Evolutionary conservation across 1,140 invertebrate species (phyloP).

Genomic region (Coelopa frigida): DNA sequence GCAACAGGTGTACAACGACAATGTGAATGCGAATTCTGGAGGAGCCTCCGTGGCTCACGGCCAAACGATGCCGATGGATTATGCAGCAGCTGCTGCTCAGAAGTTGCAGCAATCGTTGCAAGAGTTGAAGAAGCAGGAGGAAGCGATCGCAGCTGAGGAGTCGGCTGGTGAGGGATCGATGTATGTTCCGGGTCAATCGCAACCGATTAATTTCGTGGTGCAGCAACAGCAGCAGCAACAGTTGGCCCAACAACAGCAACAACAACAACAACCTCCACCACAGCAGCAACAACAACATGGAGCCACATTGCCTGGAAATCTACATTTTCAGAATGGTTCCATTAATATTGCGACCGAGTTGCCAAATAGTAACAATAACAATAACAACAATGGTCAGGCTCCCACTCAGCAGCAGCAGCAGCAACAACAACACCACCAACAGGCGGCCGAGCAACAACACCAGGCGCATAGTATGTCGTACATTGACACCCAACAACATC

Average conservation of each 20-base stretch:
- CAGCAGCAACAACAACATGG: constrained; percentile 45
- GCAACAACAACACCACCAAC: constrained; percentile 15
- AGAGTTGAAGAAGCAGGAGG: constrained; percentile 35
- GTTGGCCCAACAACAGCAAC: too few species aligned
- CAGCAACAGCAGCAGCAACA: constrained; percentile 10
- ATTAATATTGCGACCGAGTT: constrained; percentile 10
- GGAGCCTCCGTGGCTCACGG: constrained; percentile 19
- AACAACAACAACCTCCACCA: constrained; percentile 10
- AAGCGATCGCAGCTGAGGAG: constrained; percentile 23
- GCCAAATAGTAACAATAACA: constrained; percentile 16
- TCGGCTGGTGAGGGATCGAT: constrained; percentile 12
- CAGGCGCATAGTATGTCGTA: constrained; percentile 10
- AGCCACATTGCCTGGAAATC: constrained; percentile 45
- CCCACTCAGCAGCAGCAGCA: constrained; percentile 12
- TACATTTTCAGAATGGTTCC: constrained; percentile 41
- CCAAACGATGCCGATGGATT: constrained; percentile 29
- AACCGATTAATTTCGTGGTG: constrained; percentile 3
- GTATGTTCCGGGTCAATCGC: constrained; percentile 13
- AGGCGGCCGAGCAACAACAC: constrained; percentile 3
- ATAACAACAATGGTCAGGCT: constrained; percentile 12
- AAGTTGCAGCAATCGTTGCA: constrained; percentile 37
- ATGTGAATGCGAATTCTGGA: constrained; percentile 31
- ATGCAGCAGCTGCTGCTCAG: constrained; percentile 36
- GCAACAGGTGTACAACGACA: constrained; percentile 26
- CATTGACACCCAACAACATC: constrained; percentile 3